Evolutionary conservation across 1,140 invertebrate species (phyloP), one percentile per base, ranked within the genome.

Genomic region (Coptotermes formosanus): DNA sequence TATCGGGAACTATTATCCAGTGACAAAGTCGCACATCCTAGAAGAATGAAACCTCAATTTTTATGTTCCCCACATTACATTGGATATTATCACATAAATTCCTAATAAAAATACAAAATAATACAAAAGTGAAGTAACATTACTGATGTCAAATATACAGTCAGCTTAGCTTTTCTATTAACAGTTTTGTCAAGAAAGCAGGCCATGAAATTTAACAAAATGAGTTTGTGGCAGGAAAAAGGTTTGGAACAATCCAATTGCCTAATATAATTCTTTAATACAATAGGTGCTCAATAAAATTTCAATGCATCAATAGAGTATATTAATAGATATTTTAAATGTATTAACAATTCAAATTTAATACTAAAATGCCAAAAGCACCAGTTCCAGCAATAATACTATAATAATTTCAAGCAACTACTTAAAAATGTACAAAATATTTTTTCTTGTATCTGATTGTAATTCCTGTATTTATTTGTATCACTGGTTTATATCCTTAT

Each of bases 291-390:
- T 30, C n/a, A 75, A 30, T 55, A 55, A 75, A 30, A 75, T 75
- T 75, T n/a, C n/a, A 75, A 30, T 75, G 25, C n/a, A 75, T 75
- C n/a, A 75, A 75, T 30, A 16, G 30, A 75, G 25, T 12, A 7
- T 75, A n/a, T 75, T 75, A 75, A 75, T 75, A 75, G 3, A 75
- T 75, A 75, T 75, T 75, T 75, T 75, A 75, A 75, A 30, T 75
- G 30, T 30, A 64, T 64, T 64, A 75, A 75, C 64, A 75, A 75
- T 75, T 75, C n/a, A 75, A n/a, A 75, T 75, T 75, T 75, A 75
- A 25, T 75, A 75, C n/a, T 75, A 75, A n/a, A 75, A 30, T 75
- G 30, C 64, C 64, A 75, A 75, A 75, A 30, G 64, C 64, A 75
- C 64, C 64, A 30, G 30, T 75, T 75, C 30, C 64, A 75, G 7